Base-by-base conservation (phyloP, 2,113 vertebrate genomes). In the Gnathonemus echidnorhynchus region DNA sequence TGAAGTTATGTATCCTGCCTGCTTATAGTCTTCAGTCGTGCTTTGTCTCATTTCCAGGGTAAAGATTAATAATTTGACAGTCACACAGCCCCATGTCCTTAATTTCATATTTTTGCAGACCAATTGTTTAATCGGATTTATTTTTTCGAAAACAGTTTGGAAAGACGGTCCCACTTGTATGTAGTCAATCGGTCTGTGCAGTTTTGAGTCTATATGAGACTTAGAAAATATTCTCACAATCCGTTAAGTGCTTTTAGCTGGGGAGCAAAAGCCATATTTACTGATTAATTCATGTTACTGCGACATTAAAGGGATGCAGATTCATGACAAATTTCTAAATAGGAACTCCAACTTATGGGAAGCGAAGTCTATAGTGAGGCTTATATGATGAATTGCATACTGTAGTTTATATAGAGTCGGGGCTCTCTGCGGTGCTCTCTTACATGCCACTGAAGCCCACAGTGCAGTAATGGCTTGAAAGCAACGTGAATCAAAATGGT, bases 281-380 rank as follows among this genome's bases (percentile, higher is more conserved):
- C 89, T 88, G 88, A 92, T 92, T 91, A 77, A 58, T 84, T 89
- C 53, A 45, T 90, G 86, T 90, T 89, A 90, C 58, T 58, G 84
- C 66, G 42, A 77, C 35, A 46, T 90, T 90, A 90, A 89, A 84
- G 27, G 19, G 62, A 7, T 84, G 77, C 39, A 31, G 35, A 85
- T 62, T 45, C 50, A 52, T 42, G 27, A 21, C 4, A 89, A 85
- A 89, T 83, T 5, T 70, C 3, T 49, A 53, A 80, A 50, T 10
- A 24, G 70, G 87, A 88, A 62, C 35, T 52, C 8, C n/a, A 89
- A 17, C 66, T 89, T 66, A 53, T 27, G 35, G 6, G 56, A 27
- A 50, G 21, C 17, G 24, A 53, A 35, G 48, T 53, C 19, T 50
- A 17, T 27, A 53, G 31, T 89, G 27, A 58, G 56, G 46, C 74